Base-by-base conservation (phyloP, 2,797 vertebrate species). In the Anniella stebbinsi region DNA sequence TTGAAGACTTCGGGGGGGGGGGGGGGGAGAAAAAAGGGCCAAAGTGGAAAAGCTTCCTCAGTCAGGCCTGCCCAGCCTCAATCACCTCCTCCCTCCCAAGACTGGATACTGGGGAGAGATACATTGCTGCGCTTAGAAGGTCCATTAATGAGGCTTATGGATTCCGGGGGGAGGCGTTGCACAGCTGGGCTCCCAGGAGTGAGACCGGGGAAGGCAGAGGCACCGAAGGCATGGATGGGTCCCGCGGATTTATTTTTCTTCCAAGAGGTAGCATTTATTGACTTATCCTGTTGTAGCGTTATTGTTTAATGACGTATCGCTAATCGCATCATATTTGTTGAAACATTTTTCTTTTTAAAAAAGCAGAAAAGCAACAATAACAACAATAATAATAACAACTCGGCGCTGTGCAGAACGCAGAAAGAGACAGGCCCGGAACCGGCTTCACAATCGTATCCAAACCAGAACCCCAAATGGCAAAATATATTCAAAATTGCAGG, bases 1-100 rank as follows among this genome's bases (percentile, higher is more conserved):
- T 67, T 36, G 82, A 81, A 78, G 91, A 89, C 86, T 88, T 85
- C 81, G 4, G 75, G 10, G 91, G 70, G 48, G 18, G 48, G 18
- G 38, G 25, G 28, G 15, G 7, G 25, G 13, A 2, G 30, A 33
- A 54, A 60, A 17, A 0, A 17, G 54, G 36, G 54, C 23, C 7
- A n/a, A 70, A 17, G 45, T 1, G 33, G 45, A 33, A 25, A 13
- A 87, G 5, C 54, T 13, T 15, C 23, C 30, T n/a, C 17, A 25
- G 6, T 2, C 38, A 21, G 60, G 3, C 25, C 41, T 4, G 15
- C n/a, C 84, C 38, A 25, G 51, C 41, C 73, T 30, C 54, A 48
- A 18, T 11, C 4, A 13, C 28, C 25, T 4, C 25, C 41, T 30
- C 25, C 57, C 17, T 21, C 30, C 82, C 80, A 11, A 9, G 60